phyloP scores from a whole-genome alignment of 2,888 invertebrate species.

The Nesidiocoris tenuis region DNA sequence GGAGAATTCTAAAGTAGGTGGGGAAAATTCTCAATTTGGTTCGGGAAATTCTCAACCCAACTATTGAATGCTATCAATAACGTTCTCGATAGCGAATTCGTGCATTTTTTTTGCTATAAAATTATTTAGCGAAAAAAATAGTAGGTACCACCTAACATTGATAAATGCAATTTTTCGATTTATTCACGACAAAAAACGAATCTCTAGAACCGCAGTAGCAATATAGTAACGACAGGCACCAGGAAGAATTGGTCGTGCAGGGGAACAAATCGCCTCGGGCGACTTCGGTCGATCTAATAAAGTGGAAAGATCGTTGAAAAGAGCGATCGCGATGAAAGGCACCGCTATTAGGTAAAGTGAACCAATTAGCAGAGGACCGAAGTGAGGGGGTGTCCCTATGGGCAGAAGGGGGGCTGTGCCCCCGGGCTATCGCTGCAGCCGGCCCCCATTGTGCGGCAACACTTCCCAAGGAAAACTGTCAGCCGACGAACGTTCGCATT shows the following conservation, averaged over 20 bases:
- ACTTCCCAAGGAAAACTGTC: background rate
- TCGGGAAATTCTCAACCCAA: too few species aligned
- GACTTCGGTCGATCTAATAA: slow-evolving; percentile 9
- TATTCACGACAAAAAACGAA: too few species aligned
- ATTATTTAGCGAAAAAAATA: too few species aligned
- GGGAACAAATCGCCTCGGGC: background rate
- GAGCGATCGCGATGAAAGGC: slow-evolving; percentile 32
- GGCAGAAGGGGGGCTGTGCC: slow-evolving; percentile 21
- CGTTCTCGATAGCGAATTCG: too few species aligned
- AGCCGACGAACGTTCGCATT: background rate
- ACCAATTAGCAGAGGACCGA: slow-evolving; percentile 30
- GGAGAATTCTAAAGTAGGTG: too few species aligned
- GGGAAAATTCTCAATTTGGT: too few species aligned
- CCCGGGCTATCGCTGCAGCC: slow-evolving; percentile 31
- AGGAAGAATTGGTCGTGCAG: background rate
- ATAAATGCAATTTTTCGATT: too few species aligned
- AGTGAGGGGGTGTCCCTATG: background rate
- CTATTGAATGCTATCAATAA: too few species aligned
- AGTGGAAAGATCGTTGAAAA: slow-evolving; percentile 29
- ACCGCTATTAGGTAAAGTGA: slow-evolving; percentile 39
- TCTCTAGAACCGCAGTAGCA: too few species aligned
- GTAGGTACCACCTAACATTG: too few species aligned
- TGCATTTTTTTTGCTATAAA: too few species aligned
- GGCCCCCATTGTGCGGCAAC: slow-evolving; percentile 18
- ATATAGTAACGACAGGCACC: too few species aligned